Evolutionary conservation across 2,113 vertebrate species (phyloP), one percentile per base, ranked within the genome.

Genomic region (Sylvicapra grimmia): DNA sequence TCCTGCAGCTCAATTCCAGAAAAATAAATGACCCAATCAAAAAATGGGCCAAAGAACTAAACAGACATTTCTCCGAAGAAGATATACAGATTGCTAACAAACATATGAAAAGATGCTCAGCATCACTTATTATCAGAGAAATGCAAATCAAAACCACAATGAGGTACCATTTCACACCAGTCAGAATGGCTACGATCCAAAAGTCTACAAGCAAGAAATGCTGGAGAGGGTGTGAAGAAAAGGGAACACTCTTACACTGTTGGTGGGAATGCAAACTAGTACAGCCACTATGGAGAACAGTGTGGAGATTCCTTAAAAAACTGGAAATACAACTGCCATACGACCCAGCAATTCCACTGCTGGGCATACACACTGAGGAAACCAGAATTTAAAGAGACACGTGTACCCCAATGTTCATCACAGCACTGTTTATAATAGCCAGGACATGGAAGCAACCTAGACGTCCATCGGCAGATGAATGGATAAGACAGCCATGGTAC

Each of bases 351-450:
- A 18, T 65, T 4, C 63, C 31, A 65, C 31, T 65, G 16, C 63
- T 65, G 15, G 8, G 63, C 8, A n/a, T 65, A n/a, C 63, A 65
- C 63, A 65, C 16, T 0, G 0, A n/a, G 63, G 63, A 65, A 65
- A 65, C 33, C 8, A 65, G 33, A 65, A 18, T 0, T 65, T 31
- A 65, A 65, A 65, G 63, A 65, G 31, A 65, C 31, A n/a, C 31
- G 1, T 65, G 15, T n/a, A 65, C 8, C 31, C 63, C 31, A 65
- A 18, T 65, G 63, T 65, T 65, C 15, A 65, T 18, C 0, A 0
- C 63, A 65, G 63, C 63, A 65, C 31, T n/a, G 63, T 65, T 65
- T n/a, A n/a, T 18, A 65, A 65, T 65, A 65, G 63, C 63, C 31
- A 65, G 16, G 63, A 65, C 63, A 65, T n/a, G 63, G 31, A n/a